Base-by-base conservation (phyloP, 2,113 vertebrate species). In the Gila orcuttii region DNA sequence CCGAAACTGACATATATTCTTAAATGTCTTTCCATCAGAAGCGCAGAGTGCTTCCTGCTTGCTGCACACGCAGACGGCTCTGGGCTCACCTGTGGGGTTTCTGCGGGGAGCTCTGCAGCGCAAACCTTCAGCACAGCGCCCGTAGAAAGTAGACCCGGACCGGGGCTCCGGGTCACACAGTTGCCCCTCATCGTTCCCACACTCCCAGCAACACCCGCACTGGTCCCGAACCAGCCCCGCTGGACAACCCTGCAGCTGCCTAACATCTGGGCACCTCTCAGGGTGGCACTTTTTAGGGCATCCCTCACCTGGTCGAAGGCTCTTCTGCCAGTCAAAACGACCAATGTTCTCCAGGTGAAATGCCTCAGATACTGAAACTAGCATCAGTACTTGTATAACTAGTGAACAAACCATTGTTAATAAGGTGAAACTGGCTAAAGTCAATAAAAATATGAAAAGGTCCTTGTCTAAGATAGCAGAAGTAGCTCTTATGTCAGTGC, bases 181-280 rank as follows among this genome's bases (percentile, higher is more conserved):
- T 62, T 92, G 92, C 2, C 91, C 92, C 87, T 92, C 90, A 39
- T 85, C 88, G 9, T 93, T 93, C 36, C 90, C 92, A 74, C 92
- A 93, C 75, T 93, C 88, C 91, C 89, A 90, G 68, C 92, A 92
- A 71, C 92, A 92, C n/a, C 90, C 88, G 4, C 92, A 93, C 50
- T 57, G 76, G 19, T 92, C 91, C 8, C 79, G 79, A 6, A 89
- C 86, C 8, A 60, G 88, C 17, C 91, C 91, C 0, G 86, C 90
- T 1, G 82, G 83, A 82, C 92, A 92, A 9, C 82, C 85, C 75
- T 50, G 79, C 50, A 86, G 82, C 19, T 85, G 60, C 23, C 69
- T 85, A 31, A 84, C 28, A 52, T 86, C 84, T 0, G 88, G 90
- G 78, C 92, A 93, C 13, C 45, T 36, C 23, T 90, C 89, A 2